Evolutionary conservation across 2,888 invertebrate genomes (phyloP), one percentile per base, ranked within the genome.

Genomic region (Drosophila mimetica): DNA sequence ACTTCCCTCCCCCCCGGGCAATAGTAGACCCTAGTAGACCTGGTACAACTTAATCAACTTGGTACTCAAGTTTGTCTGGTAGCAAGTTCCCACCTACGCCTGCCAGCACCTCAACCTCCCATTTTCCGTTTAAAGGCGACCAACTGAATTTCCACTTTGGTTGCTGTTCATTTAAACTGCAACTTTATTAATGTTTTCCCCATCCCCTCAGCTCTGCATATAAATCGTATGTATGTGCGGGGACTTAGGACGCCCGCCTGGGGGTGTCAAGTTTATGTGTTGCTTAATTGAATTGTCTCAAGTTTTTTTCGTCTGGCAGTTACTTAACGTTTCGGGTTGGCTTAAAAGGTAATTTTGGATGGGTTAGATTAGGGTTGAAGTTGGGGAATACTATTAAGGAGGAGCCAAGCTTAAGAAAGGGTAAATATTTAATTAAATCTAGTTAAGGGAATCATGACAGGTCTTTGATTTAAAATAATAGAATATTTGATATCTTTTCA

Each of bases 241-340:
- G 51, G 30, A 46, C 41, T 55, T 65, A 63, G 44, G 55, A 57
- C 41, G 54, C 34, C 39, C 41, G 67, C 50, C 37, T 46, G 28
- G 58, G 67, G 69, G 80, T 83, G 77, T 83, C 75, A 83, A 74
- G 80, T 86, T 86, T 83, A 86, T 86, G 83, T 79, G 83, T 64
- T 82, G 71, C 72, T 77, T 83, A 82, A 82, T 86, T 86, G 83
- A 86, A 86, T 86, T 82, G 86, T 77, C 77, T 73, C 51, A 64
- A 79, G 77, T 71, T 78, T 66, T 66, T 64, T 81, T 30, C n/a
- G 37, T 25, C 59, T 67, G 44, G 46, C 11, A 36, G 13, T 58
- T 58, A 22, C 22, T 59, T 44, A 64, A 69, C 52, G 69, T 63
- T 67, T 30, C 25, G 52, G 58, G 63, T 30, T 53, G 54, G 58